phyloP scores from a whole-genome alignment of 2,113 vertebrate genomes.

The Lasiurus cinereus region DNA sequence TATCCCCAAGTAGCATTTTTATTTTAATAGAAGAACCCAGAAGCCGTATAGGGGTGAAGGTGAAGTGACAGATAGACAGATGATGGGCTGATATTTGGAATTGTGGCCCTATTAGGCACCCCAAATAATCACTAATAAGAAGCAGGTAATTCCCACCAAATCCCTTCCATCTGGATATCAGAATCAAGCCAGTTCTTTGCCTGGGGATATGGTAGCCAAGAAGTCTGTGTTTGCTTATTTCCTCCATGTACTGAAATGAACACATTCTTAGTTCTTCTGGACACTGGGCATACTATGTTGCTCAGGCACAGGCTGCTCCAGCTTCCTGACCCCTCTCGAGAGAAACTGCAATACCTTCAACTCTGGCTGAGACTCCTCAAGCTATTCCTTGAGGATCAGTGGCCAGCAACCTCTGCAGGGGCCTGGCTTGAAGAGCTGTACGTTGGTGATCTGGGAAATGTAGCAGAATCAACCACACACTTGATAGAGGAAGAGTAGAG shows the following conservation, averaged over 20 bases:
- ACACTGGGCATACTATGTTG: neutral
- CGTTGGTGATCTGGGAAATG: neutral
- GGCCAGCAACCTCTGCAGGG: neutral
- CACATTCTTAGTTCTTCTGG: neutral
- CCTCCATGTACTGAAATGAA: neutral
- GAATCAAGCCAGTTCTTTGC: neutral
- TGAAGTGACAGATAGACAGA: neutral
- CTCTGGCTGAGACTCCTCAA: too few relatives aligned
- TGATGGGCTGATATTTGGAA: neutral
- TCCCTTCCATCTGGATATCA: neutral
- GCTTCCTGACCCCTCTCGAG: neutral
- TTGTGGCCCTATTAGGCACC: neutral
- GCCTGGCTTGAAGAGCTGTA: neutral
- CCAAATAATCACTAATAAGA: neutral
- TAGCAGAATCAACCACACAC: neutral
- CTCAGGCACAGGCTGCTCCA: neutral
- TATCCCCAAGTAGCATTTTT: slow-evolving; percentile 37
- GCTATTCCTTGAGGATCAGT: neutral
- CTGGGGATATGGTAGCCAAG: neutral
- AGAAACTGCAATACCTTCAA: neutral
- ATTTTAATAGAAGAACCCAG: neutral
- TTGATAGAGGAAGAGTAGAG: neutral
- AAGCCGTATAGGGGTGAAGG: neutral
- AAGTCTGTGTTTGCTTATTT: neutral
- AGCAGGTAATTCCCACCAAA: neutral